Base-by-base conservation (phyloP, 1,140 invertebrate genomes). In the Drosophila navojoa region DNA sequence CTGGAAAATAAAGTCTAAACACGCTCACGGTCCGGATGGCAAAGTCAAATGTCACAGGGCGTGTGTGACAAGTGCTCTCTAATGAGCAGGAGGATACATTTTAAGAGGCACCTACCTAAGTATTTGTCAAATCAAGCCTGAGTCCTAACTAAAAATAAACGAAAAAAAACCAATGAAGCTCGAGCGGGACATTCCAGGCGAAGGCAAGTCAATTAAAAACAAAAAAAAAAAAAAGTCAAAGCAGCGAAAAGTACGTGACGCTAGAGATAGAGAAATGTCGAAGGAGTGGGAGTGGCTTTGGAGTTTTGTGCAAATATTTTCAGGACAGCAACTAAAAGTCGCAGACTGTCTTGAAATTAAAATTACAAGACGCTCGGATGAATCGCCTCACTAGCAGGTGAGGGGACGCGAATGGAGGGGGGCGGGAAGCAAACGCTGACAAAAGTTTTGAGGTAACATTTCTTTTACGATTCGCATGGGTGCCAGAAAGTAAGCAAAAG, bases 141-240 rank as follows among this genome's bases (percentile, higher is more conserved):
- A 62, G 53, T 19, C 13, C 38, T 6, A 11, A 2, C 27, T 58
- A 57, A 15, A 15, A n/a, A n/a, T n/a, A n/a, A n/a, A n/a, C 5
- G 16, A 15, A 45, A 6, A 15, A 52, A 70, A 87, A 86, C 81
- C 81, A 86, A 86, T 86, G 85, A 86, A 86, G 60, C 80, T 69
- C 47, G 60, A 63, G 42, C 62, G 29, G 60, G 44, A 42, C 25
- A 40, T 54, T 42, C 54, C 79, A 70, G 22, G 42, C 32, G 29
- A 52, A 74, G 71, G 60, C 52, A 90, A 90, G 87, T 90, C 87
- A 90, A 90, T 90, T 90, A 90, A 79, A 90, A 90, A 90, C 90
- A 79, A 90, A 90, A 90, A 90, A 86, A 89, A 68, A 80, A 89
- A 76, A 81, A 82, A 76, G 68, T 77, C 77, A 71, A 42, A 77